Percentiles rank a stretch among this genome's conserved stretches.
Conservation (phyloP, 2,888 invertebrate species). For the Archips crataeganus region DNA sequence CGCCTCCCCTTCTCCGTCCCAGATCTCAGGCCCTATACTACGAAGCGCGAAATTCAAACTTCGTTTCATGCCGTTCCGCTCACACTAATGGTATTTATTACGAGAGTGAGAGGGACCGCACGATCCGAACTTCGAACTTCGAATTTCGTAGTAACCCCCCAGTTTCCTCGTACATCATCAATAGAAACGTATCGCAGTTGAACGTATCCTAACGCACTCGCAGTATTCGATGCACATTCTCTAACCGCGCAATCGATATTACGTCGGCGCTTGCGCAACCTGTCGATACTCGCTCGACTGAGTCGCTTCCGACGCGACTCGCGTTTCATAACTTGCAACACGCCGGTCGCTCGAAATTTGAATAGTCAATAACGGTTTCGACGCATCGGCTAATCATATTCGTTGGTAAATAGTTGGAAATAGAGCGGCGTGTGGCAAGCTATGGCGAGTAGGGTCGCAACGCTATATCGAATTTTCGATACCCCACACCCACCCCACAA, state of each 20-base stretch:
- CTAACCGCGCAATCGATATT: constrained; percentile 40
- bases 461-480: too few relatives aligned
- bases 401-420: constrained; percentile 16
- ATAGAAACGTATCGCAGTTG: constrained; percentile 17
- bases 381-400: constrained; percentile 34
- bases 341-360: constrained; percentile 30
- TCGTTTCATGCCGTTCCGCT: too few relatives aligned
- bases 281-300: constrained; percentile 35
- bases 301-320: constrained; percentile 38
- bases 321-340: constrained; percentile 36
- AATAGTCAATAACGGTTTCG: constrained; percentile 34
- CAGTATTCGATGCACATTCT: constrained; percentile 31
- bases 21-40: too few relatives aligned
- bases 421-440: constrained; percentile 26
- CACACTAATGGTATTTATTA: too few relatives aligned
- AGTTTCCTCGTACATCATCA: constrained; percentile 28
- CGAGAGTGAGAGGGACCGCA: too few relatives aligned
- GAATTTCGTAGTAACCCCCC: too few relatives aligned
- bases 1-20: constrained; percentile 36
- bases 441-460: background rate
- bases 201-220: constrained; percentile 35
- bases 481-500: too few relatives aligned
- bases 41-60: too few relatives aligned
- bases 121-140: too few relatives aligned
- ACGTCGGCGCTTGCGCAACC: constrained; percentile 37